Percentiles rank a stretch among this genome's conserved stretches.
Evolutionary conservation across 2,888 invertebrate species (phyloP).

Genomic region (Tetropium fuscum): DNA sequence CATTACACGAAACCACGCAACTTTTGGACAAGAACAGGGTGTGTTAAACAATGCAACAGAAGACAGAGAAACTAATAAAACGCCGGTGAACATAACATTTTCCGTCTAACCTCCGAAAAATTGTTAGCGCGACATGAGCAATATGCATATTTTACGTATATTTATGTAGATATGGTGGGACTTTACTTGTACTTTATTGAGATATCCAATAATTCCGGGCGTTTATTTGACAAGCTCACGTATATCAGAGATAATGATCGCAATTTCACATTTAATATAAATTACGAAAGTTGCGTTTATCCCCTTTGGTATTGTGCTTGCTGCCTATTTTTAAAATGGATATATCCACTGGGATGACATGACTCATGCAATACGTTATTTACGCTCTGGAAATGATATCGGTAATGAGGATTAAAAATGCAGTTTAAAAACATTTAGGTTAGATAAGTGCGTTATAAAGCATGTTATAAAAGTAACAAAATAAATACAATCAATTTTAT

Average conservation of each 20-base stretch:
- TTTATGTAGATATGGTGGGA: neutral
- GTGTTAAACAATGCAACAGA: neutral
- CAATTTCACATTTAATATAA: slow-evolving; percentile 6
- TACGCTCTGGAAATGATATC: no score
- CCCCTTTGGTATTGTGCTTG: no score
- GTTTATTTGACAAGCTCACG: slow-evolving; percentile 11
- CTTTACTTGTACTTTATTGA: slow-evolving; percentile 5
- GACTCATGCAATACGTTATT: no score
- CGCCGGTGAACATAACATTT: slow-evolving; percentile 7
- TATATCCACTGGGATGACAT: neutral
- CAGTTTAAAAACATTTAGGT: no score
- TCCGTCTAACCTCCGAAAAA: neutral
- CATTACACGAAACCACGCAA: no score
- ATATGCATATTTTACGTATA: slow-evolving; percentile 1
- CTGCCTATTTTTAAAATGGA: no score
- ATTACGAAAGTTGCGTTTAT: neutral
- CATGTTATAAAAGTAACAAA: no score
- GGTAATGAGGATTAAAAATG: no score
- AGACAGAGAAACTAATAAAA: slow-evolving; percentile 2
- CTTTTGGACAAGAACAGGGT: neutral
- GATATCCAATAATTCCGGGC: slow-evolving; percentile 7
- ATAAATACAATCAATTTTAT: no score
- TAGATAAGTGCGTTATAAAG: no score
- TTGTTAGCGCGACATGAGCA: neutral
- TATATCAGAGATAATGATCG: slow-evolving; percentile 7